Evolutionary conservation across 2,113 vertebrate genomes (phyloP).

Genomic region (Callospermophilus lateralis): DNA sequence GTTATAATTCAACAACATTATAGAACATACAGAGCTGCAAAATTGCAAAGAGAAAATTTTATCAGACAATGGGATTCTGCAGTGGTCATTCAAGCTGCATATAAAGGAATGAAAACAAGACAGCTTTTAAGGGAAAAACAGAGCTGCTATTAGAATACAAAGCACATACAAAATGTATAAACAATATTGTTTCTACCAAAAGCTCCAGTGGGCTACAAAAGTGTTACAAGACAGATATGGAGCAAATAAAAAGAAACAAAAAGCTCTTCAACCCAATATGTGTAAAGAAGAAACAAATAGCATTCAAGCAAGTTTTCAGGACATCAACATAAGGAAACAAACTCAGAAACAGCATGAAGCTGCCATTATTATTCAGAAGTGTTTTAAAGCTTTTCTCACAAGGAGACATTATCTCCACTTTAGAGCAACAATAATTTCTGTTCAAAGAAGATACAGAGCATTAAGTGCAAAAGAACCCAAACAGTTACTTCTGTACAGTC

Average conservation of each 20-base stretch:
- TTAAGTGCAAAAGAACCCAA: conserved; percentile 33
- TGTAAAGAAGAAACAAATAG: conserved; percentile 67
- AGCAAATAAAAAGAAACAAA: conserved; percentile 80
- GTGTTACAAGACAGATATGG: conserved; percentile 89
- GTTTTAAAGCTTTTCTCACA: conserved; percentile 79
- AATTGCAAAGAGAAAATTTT: conserved; percentile 78
- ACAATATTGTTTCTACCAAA: conserved; percentile 85
- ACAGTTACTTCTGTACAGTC: conserved; percentile 77
- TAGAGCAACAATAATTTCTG: conserved; percentile 72
- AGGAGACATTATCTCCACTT: conserved; percentile 81
- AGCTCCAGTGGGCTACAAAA: conserved; percentile 85
- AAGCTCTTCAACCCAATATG: conserved; percentile 66
- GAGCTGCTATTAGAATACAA: conserved; percentile 89
- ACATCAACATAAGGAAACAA: conserved; percentile 71
- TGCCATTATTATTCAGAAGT: conserved; percentile 85
- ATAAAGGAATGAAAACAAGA: conserved; percentile 86
- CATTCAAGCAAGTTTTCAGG: conserved; percentile 84
- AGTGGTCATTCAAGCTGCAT: conserved; percentile 88
- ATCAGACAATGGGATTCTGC: conserved; percentile 77
- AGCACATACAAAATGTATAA: conserved; percentile 87
- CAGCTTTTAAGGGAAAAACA: conserved; percentile 76
- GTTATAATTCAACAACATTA: conserved; percentile 90
- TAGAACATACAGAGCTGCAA: conserved; percentile 81
- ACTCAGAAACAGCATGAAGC: conserved; percentile 79
- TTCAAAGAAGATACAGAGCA: conserved; percentile 86